A percentile compares a stretch with the other conserved stretches of the same genome.
These are phyloP conservation scores for Papilio polytes DNA, from an alignment of 1,140 invertebrate genomes.

Conservation along the genomic window DNA sequence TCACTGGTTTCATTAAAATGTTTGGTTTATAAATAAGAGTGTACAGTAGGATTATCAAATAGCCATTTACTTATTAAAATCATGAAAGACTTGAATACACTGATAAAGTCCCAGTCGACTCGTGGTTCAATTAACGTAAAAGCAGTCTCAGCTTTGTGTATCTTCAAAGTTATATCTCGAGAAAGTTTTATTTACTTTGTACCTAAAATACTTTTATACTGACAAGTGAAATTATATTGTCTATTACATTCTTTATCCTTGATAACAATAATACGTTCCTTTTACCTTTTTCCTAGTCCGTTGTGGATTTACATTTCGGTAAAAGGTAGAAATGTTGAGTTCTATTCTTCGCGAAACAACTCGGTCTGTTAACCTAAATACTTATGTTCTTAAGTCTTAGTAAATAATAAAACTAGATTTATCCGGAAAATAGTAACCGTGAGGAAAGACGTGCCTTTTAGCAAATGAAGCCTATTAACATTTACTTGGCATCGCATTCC, in stretches of 20 bases:
- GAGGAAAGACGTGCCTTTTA: slow-evolving; percentile 18
- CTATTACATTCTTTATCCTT: neutral
- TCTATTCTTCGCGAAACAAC: neutral
- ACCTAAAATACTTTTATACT: slow-evolving; percentile 22
- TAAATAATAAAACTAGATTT: slow-evolving; percentile 21
- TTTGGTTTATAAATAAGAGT: neutral
- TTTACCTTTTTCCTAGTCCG: neutral
- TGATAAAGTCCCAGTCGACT: slow-evolving; percentile 22
- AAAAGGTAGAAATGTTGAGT: neutral
- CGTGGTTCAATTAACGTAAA: slow-evolving; percentile 22
- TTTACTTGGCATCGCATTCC: slow-evolving; percentile 25
- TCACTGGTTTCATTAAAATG: neutral
- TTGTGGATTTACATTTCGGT: neutral
- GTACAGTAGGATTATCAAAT: neutral
- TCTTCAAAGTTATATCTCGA: slow-evolving; percentile 17
- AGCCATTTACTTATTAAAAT: slow-evolving; percentile 14
- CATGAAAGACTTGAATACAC: slow-evolving; percentile 15
- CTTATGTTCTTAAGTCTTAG: slow-evolving; percentile 11
- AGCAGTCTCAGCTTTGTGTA: slow-evolving; percentile 14
- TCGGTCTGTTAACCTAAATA: slow-evolving; percentile 9
- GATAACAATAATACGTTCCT: neutral
- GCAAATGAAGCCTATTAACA: slow-evolving; percentile 22
- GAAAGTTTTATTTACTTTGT: slow-evolving; percentile 20
- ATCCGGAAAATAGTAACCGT: slow-evolving; percentile 4
- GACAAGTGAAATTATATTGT: slow-evolving; percentile 25